Evolutionary conservation across 2,888 invertebrate species (phyloP).

Genomic region (Lepidocyrtinus sp.): DNA sequence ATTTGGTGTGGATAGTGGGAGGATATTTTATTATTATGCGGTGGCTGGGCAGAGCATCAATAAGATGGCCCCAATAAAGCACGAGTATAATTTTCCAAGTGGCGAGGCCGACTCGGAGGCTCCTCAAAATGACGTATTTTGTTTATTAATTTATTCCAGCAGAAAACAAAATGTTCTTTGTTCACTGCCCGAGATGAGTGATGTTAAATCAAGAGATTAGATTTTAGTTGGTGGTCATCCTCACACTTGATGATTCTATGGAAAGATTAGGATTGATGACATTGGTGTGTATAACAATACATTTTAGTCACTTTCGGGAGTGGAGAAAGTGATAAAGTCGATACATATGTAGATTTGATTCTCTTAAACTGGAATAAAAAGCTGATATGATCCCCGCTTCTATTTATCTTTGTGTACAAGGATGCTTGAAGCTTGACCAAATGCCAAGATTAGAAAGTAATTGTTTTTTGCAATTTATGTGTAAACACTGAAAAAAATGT

Average conservation of each 20-base stretch:
- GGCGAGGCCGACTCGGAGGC: slow-evolving; percentile 41
- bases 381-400: no score
- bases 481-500: no score
- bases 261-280: neutral
- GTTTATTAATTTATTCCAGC: slow-evolving; percentile 20
- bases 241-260: neutral
- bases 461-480: no score
- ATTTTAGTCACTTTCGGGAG: no score
- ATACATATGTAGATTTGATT: no score
- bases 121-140: slow-evolving; percentile 37
- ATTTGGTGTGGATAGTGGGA: neutral
- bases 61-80: neutral
- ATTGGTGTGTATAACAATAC: neutral
- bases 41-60: neutral
- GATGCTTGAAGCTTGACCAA: no score
- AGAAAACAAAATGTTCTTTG: no score
- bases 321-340: no score
- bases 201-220: neutral
- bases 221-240: neutral
- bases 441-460: no score
- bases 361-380: no score
- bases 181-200: no score
- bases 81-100: neutral
- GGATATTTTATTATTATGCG: neutral
- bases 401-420: no score